Evolutionary conservation across 2,888 invertebrate genomes (phyloP), one percentile per base, ranked within the genome.

Genomic region (Archips xylosteana): DNA sequence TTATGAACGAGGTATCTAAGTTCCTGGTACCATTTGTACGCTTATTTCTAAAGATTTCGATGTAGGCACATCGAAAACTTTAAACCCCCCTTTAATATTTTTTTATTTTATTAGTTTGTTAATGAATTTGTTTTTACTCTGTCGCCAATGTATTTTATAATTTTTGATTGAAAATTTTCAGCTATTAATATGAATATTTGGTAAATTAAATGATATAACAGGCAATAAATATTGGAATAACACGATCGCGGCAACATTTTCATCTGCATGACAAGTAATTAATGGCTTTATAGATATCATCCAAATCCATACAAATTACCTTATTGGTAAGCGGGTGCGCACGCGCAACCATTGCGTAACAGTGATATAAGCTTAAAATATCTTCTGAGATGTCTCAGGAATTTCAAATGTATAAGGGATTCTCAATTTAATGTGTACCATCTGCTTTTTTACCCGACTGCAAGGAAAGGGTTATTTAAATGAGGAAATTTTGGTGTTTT

Each of bases 261-360:
- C 45, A 13, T 10, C 47, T 64, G 34, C 45, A 45, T 71, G 59
- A 49, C 59, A 71, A 39, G 47, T 39, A 47, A 65, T 71, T 65
- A 71, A 59, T 71, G 47, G 36, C 36, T 64, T 71, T 69, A 62
- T 69, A 69, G 69, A 42, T 69, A 42, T 71, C 64, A 59, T 71
- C 59, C 36, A 59, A 71, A 71, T 71, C 64, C 70, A 65, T 65
- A 71, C 59, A 49, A 65, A 71, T 49, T 47, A 39, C 57, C 64
- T 32, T 9, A 71, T 71, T 71, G 49, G 64, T 64, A 10, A 39
- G 23, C 59, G 13, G 23, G 23, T 9, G 51, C 36, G 69, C 36
- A 59, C 23, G 54, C 15, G 54, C n/a, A 49, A 57, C n/a, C 12
- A 59, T 64, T 64, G 23, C 64, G 57, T 64, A 64, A 68, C 32